Evolutionary conservation across 2,888 invertebrate species (phyloP).

Genomic region (Drosophila meridionalis): DNA sequence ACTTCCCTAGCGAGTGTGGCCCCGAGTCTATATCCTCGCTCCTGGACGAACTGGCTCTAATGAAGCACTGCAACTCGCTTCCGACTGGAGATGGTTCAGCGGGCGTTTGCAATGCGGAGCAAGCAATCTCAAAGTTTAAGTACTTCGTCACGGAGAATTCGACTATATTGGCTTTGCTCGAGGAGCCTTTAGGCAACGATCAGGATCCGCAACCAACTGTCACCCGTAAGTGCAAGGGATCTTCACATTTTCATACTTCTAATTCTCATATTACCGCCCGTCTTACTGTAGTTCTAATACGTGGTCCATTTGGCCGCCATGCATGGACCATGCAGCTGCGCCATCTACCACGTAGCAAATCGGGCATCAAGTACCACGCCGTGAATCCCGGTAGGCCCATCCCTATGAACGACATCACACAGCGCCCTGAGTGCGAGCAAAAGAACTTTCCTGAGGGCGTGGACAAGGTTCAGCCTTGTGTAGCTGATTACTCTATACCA

Average conservation of each 20-base stretch:
- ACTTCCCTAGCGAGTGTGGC: slow-evolving; percentile 93
- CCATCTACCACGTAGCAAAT: slow-evolving; percentile 93
- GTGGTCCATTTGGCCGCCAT: slow-evolving; percentile 97
- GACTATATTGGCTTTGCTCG: slow-evolving; percentile 94
- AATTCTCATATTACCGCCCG: background rate
- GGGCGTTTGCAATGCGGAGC: slow-evolving; percentile 83
- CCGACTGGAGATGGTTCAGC: slow-evolving; percentile 76
- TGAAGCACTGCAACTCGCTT: slow-evolving; percentile 90
- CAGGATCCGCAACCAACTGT: slow-evolving; percentile 97
- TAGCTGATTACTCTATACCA: slow-evolving; percentile 96
- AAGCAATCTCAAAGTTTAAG: slow-evolving; percentile 90
- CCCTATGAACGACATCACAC: slow-evolving; percentile 89
- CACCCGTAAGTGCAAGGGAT: slow-evolving; percentile 85
- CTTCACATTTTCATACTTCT: background rate
- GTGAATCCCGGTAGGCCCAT: slow-evolving; percentile 90
- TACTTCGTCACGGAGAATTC: slow-evolving; percentile 97
- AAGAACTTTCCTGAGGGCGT: slow-evolving; percentile 93
- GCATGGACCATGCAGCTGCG: slow-evolving; percentile 96
- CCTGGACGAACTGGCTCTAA: slow-evolving; percentile 93
- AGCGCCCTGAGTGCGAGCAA: slow-evolving; percentile 89
- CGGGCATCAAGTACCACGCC: slow-evolving; percentile 87
- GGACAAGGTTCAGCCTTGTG: slow-evolving; percentile 91
- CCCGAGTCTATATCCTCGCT: slow-evolving; percentile 94
- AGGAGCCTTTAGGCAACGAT: slow-evolving; percentile 96
- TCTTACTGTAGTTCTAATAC: slow-evolving; percentile 89